These are phyloP conservation scores for Channallabes apus DNA, from an alignment of 2,797 vertebrate genomes.

Conservation along the genomic window DNA sequence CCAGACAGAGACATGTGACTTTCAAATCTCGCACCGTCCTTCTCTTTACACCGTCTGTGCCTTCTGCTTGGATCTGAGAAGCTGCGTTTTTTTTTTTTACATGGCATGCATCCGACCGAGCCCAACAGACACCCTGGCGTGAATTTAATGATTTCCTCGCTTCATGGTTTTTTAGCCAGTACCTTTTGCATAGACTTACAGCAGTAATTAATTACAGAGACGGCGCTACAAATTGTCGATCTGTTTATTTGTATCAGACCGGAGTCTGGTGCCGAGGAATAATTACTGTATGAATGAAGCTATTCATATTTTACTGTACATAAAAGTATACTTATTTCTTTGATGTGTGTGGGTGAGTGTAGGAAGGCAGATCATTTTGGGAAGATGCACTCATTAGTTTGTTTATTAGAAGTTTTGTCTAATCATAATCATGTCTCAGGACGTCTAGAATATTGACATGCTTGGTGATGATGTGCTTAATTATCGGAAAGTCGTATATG, in stretches of 20 bases:
- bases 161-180: conserved; percentile 25
- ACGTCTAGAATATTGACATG: too few species aligned
- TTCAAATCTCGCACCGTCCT: not conserved
- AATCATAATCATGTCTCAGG: too few species aligned
- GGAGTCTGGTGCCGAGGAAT: not conserved
- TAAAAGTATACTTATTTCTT: not conserved
- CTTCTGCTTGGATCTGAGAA: conserved; percentile 1
- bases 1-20: conserved; percentile 7
- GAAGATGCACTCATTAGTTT: not conserved
- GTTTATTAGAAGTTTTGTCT: not conserved
- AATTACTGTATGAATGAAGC: not conserved
- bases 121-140: not conserved
- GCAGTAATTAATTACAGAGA: not conserved
- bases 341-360: not conserved
- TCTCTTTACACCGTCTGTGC: not conserved
- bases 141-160: conserved; percentile 44
- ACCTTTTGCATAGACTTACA: not conserved
- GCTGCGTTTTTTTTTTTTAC: conserved; percentile 44
- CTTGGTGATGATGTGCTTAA: too few species aligned
- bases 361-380: not conserved
- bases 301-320: not conserved
- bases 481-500: too few species aligned
- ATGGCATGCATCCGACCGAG: conserved; percentile 31
- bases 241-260: conserved; percentile 1
- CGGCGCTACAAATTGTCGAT: not conserved